Evolutionary conservation across 92 coral and sea anemone species (phyloP).

Genomic region (Epizoanthus rinbou): DNA sequence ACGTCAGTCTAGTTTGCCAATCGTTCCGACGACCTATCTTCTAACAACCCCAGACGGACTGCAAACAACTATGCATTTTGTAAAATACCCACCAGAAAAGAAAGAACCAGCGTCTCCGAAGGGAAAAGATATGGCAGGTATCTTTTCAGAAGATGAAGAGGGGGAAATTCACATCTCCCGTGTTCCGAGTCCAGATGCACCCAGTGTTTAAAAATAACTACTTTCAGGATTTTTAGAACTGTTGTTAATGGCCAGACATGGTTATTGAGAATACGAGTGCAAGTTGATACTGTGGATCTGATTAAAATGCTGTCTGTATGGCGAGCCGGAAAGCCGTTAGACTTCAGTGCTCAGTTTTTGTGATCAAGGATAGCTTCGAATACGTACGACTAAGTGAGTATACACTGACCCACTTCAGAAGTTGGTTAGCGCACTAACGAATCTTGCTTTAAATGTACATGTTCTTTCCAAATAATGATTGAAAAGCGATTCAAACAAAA

Average conservation of each 20-base stretch:
- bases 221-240: not conserved
- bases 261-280: not conserved
- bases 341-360: too few species aligned
- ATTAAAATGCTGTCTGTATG: too few species aligned
- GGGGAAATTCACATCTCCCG: slow-evolving; percentile 97
- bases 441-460: too few species aligned
- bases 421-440: too few species aligned
- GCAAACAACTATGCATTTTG: slow-evolving; percentile 86
- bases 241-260: too few species aligned
- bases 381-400: too few species aligned
- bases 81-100: slow-evolving; percentile 88
- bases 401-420: too few species aligned
- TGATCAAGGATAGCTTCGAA: too few species aligned
- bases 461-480: too few species aligned
- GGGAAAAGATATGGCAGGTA: slow-evolving; percentile 49
- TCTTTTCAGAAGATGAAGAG: slow-evolving; percentile 97
- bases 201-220: slow-evolving; percentile 67
- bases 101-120: slow-evolving; percentile 57
- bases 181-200: slow-evolving; percentile 92
- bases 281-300: not conserved
- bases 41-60: slow-evolving; percentile 90
- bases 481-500: too few species aligned
- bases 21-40: slow-evolving; percentile 96
- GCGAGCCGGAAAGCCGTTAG: too few species aligned
- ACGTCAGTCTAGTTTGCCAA: slow-evolving; percentile 93